Base-by-base conservation (phyloP, 2,113 vertebrate species). In the Calidris pugnax region DNA sequence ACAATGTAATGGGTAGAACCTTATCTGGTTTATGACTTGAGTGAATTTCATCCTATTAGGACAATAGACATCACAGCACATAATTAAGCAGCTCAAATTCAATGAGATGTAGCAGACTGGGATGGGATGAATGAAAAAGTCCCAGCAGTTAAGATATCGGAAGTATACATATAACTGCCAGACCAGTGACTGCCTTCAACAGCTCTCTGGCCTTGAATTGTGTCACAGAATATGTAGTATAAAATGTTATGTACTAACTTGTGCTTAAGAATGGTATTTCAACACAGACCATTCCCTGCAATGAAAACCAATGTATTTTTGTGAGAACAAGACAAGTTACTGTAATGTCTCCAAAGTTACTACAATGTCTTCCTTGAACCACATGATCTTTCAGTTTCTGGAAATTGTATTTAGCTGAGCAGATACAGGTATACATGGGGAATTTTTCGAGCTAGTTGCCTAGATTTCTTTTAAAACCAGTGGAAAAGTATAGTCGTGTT, bases 1-100 rank as follows among this genome's bases (percentile, higher is more conserved):
- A 37, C 2, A 69, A 6, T 6, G 1, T 48, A 30, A 50, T 5
- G 3, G 6, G 12, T 63, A 56, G 12, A 47, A 43, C 2, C 4
- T 39, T 48, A 50, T 43, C 19, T 21, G 3, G 4, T 86, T 90
- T 66, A 56, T 43, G 23, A 56, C 21, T 15, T 73, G 10, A 1
- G 17, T 35, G 10, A 67, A 15, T 74, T 85, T 71, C 66, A 53
- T 48, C 19, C 24, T 50, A 32, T 45, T 62, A 69, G 17, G 24
- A 28, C 11, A 47, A 81, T 89, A 72, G 7, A 5, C 24, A 72
- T 39, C n/a, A 81, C 5, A 82, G 7, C 4, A 47, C 9, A 39
- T 17, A 56, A 67, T 30, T 6, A 76, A 60, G 22, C 35, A 74
- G 10, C 11, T 71, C n/a, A 32, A 48, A 73, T 55, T 80, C 12